Conservation (phyloP, 2,797 vertebrate genomes). For the Avahi laniger region DNA sequence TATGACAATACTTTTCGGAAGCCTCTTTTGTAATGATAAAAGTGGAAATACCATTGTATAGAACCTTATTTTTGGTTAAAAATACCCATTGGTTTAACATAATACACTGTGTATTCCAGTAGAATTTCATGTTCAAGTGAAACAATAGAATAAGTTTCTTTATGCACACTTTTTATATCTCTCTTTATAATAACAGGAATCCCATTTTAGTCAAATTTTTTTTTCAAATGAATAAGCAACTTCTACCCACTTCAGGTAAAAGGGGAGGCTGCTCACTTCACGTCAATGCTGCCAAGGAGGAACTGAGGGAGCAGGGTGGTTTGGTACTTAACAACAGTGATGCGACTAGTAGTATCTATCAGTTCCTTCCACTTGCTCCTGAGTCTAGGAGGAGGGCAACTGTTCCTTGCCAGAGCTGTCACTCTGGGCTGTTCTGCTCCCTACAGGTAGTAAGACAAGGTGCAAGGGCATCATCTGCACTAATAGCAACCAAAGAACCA, state of each 20-base stretch:
- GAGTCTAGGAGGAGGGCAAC: neutral
- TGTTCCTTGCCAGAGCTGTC: neutral
- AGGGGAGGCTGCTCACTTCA: neutral
- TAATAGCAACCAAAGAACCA: neutral
- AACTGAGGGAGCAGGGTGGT: neutral
- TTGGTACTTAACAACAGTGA: neutral
- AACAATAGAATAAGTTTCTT: neutral
- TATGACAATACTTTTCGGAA: neutral
- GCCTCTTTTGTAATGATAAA: neutral
- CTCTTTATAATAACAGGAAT: neutral
- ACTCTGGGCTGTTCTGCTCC: neutral
- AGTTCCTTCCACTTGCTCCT: neutral
- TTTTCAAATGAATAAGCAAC: neutral
- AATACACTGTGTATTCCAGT: neutral
- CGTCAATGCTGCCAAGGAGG: neutral
- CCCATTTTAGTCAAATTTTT: neutral
- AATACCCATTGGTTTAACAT: neutral
- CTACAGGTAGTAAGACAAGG: neutral
- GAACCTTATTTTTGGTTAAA: neutral
- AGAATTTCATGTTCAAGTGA: neutral
- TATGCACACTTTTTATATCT: neutral
- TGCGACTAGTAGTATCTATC: neutral
- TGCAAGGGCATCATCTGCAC: neutral
- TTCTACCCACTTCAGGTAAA: neutral
- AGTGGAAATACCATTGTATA: neutral